Base-by-base conservation (phyloP, 2,888 invertebrate genomes). In the Syrphus vitripennis region DNA sequence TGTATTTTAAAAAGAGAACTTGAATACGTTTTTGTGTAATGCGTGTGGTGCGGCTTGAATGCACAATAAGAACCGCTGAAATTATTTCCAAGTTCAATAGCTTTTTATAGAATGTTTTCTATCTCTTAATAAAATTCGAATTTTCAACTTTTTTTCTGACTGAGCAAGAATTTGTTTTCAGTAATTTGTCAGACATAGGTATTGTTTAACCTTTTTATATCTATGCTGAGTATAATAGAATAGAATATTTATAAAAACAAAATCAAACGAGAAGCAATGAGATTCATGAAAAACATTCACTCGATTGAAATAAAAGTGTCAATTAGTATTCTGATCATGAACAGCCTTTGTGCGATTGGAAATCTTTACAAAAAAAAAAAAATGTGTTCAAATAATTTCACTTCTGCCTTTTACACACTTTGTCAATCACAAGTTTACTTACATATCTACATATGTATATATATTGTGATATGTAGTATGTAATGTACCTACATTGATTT, bases 271-370 rank as follows among this genome's bases (percentile, higher is more conserved):
- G 40, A 14, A 55, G 26, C 55, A 63, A 21, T 4, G 16, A 71
- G 57, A 82, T 76, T 70, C 14, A 29, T 61, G 34, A 55, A 53
- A 26, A 48, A 72, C 48, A 45, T 45, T 55, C 69, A 42, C 1
- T 7, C 42, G 59, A 55, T 67, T 12, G n/a, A 12, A 42, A 14
- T 42, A n/a, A 3, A 26, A 31, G n/a, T 40, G 10, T 10, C 26
- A 59, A 9, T 82, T 72, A 77, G 12, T 72, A 83, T 78, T 83
- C 83, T 21, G 14, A 12, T 2, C 71, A 61, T 37, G 53, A 3
- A 3, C 19, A 59, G 78, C 29, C 82, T 78, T 83, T 83, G 82
- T 83, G 34, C 37, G 42, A 82, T 59, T 71, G 71, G 40, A 72
- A 77, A 59, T 59, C 57, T 82, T 65, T 82, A 76, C 55, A 65